Conservation (phyloP, 92 coral and sea anemone species). For the Porites lobata region DNA sequence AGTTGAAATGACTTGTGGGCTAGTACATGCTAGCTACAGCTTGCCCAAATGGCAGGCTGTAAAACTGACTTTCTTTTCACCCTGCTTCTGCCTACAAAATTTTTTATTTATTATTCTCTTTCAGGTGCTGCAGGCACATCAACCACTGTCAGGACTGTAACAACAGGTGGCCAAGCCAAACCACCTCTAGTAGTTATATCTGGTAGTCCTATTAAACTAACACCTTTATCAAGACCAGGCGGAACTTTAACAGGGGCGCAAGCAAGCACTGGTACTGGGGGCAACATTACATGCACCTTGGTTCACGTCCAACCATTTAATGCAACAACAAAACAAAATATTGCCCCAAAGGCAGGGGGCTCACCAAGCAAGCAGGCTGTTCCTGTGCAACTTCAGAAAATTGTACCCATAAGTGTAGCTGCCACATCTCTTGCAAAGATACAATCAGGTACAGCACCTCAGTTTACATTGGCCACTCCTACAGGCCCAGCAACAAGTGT, state of each 20-base stretch:
- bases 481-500: conserved; percentile 60
- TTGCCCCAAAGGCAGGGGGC: conserved; percentile 69
- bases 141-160: conserved; percentile 42
- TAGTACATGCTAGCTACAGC: too few relatives aligned
- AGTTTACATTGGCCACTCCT: conserved; percentile 65
- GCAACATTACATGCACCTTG: conserved; percentile 62
- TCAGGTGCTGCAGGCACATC: conserved; percentile 52
- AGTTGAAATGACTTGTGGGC: too few relatives aligned
- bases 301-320: conserved; percentile 85
- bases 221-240: conserved; percentile 61
- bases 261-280: conserved; percentile 10
- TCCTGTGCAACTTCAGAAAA: conserved; percentile 69
- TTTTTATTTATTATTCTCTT: not conserved
- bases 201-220: conserved; percentile 89
- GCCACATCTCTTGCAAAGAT: conserved; percentile 54
- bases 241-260: conserved; percentile 26
- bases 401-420: conserved; percentile 82
- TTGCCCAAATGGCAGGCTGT: too few relatives aligned
- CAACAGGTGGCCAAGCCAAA: conserved; percentile 62
- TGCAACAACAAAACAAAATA: conserved; percentile 74
- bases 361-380: conserved; percentile 83
- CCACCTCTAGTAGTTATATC: conserved; percentile 81
- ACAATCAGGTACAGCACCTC: conserved; percentile 57
- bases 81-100: too few relatives aligned
- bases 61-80: too few relatives aligned